Percentiles rank a stretch among this genome's conserved stretches.
phyloP scores from a whole-genome alignment of 92 coral and sea anemone genomes.

The Epizoanthus fatuus region DNA sequence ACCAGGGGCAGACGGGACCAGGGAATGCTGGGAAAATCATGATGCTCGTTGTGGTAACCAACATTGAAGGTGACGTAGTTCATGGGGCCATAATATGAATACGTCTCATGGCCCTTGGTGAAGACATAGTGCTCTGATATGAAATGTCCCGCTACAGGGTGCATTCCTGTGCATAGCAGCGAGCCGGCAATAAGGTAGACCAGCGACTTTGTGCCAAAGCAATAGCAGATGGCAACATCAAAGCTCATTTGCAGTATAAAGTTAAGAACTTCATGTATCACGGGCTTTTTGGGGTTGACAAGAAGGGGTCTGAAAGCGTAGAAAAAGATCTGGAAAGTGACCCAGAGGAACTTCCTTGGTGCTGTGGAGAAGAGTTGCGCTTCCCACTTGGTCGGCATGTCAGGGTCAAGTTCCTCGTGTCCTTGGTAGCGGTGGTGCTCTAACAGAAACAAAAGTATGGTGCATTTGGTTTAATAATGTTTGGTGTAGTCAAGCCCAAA shows the following conservation, averaged over 20 bases:
- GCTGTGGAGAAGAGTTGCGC: constrained; percentile 66
- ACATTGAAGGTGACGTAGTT: constrained; percentile 77
- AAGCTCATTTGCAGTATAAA: constrained; percentile 55
- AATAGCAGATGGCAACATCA: constrained; percentile 43
- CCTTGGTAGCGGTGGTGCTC: constrained; percentile 81
- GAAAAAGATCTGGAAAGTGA: constrained; percentile 60
- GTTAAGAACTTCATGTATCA: constrained; percentile 62
- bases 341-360: constrained; percentile 63
- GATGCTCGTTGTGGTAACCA: constrained; percentile 88
- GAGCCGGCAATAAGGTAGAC: constrained; percentile 62
- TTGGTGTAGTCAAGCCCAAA: no score
- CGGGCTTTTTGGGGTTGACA: constrained; percentile 64
- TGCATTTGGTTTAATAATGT: background rate
- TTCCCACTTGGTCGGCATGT: constrained; percentile 74
- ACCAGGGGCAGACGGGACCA: constrained; percentile 72
- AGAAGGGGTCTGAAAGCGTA: constrained; percentile 66
- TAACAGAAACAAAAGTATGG: background rate
- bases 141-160: constrained; percentile 80
- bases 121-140: constrained; percentile 86
- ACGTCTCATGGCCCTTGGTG: constrained; percentile 73
- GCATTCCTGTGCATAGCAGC: constrained; percentile 74
- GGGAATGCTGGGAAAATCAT: constrained; percentile 82
- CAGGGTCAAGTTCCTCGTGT: constrained; percentile 68
- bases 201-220: constrained; percentile 65
- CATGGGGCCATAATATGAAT: constrained; percentile 82